Base-by-base conservation (phyloP, 2,888 invertebrate species). In the Leptinotarsa rubiginosa region DNA sequence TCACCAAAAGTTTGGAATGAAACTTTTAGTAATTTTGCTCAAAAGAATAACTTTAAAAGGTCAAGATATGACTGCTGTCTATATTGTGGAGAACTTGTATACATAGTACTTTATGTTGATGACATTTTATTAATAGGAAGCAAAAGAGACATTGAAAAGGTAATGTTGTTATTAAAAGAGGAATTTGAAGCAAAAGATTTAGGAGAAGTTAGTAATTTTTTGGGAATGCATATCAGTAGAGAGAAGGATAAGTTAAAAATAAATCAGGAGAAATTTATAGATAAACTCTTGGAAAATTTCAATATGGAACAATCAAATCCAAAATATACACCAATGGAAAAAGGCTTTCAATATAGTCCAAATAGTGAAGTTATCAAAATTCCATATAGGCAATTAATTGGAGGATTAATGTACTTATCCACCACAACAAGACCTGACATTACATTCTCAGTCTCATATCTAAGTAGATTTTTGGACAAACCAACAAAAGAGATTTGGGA, bases 361-460 rank as follows among this genome's bases (percentile, higher is more conserved):
- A 62, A 75, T n/a, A 65, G 67, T 50, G 65, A 66, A 49, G 54
- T 72, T 68, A 73, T 69, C 20, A 54, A 78, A 49, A 69, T 78
- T 31, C 76, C 75, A 49, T 78, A 76, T 70, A 25, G 78, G 47
- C 59, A 75, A 68, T 49, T 78, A 47, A 77, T 77, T 4, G 75
- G 77, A 50, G 68, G 75, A 56, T 47, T 78, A 49, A 77, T 79
- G 78, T 79, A 77, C 52, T 69, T 77, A 12, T 65, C 75, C 7
- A 74, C 70, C 15, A 77, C 75, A 41, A 73, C 68, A 12, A 76
- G 78, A 77, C 80, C 79, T 15, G 80, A 81, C 70, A 77, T 79
- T 13, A 70, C 77, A 54, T 81, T 70, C 68, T 25, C 77, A 62
- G 76, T 77, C 15, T 79, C 79, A 20, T 79, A 78, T 78, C 59